Evolutionary conservation across 2,888 invertebrate species (phyloP), one percentile per base, ranked within the genome.

Genomic region (Drosophila bunnanda): DNA sequence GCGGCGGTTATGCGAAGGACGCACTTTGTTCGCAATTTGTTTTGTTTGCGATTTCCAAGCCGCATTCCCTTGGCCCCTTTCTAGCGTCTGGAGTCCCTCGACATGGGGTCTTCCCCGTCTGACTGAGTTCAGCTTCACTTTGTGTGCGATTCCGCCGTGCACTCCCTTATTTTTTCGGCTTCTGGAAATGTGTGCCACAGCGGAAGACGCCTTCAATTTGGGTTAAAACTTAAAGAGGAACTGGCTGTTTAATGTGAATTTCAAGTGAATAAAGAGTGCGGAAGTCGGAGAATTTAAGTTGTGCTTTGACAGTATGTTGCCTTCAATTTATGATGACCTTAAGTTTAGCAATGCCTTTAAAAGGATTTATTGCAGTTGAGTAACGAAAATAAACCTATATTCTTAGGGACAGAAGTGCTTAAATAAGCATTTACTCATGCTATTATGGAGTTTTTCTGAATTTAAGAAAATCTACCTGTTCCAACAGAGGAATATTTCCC

Each of bases 11-110:
- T 25, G 22, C 55, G 78, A 88, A 85, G 87, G 88, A 80, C 89
- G 86, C 86, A 89, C 87, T 86, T 86, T 89, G 88, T 88, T 86
- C 79, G 78, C 87, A 89, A 86, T 86, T 86, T 89, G 89, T 86
- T 86, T 89, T 86, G 89, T 86, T 86, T 86, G 89, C 78, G 75
- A 83, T 79, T 79, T 78, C 65, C 54, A 59, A 71, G 54, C 67
- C 73, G 57, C 76, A 71, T 72, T 53, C 65, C 32, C 41, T 50
- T 55, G 39, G 65, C 72, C 44, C 65, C 59, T 67, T 55, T 34
- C 61, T 46, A 36, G 30, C 48, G 67, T 72, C 68, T 67, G 55
- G 34, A 20, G 52, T 39, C 52, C 73, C 55, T 55, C 57, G 43
- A 25, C 38, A 12, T 13, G 58, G 36, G 38, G 72, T 46, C 30